Conservation (phyloP, 2,113 vertebrate genomes). For the Melanerpes formicivorus region DNA sequence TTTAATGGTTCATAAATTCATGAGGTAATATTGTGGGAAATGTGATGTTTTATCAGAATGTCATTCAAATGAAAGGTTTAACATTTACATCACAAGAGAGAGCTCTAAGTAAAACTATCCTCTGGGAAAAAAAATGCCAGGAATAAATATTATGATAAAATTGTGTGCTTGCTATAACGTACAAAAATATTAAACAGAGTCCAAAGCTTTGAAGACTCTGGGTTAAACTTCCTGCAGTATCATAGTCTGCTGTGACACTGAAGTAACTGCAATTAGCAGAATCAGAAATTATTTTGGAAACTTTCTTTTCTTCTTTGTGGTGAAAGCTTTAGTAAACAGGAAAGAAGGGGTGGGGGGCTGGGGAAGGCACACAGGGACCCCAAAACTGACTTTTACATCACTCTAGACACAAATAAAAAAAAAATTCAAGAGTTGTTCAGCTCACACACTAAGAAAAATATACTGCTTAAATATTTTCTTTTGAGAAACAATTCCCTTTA, state of each 20-base stretch:
- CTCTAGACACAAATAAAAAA: not conserved
- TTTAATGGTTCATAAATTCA: constrained; percentile 81
- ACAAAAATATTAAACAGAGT: constrained; percentile 30
- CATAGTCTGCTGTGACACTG: not conserved
- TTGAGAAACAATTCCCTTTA: not conserved
- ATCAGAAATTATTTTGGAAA: not conserved
- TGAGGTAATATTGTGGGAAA: constrained; percentile 80
- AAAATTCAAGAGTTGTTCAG: not conserved
- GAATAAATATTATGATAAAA: constrained; percentile 82
- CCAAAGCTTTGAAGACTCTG: not conserved
- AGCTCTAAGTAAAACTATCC: constrained; percentile 81
- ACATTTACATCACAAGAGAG: constrained; percentile 97
- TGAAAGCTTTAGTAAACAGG: not conserved
- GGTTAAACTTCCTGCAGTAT: constrained; percentile 49
- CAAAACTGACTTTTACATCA: not conserved
- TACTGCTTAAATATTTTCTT: not conserved
- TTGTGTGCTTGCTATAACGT: constrained; percentile 70
- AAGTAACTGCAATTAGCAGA: constrained; percentile 3
- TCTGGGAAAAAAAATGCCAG: constrained; percentile 79
- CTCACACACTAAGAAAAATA: constrained; percentile 18
- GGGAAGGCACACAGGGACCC: not conserved
- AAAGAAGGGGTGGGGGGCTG: fast-evolving
- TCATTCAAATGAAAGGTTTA: constrained; percentile 97
- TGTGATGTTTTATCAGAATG: constrained; percentile 94
- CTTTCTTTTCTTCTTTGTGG: not conserved